Conservation (phyloP, 2,888 invertebrate genomes). For the Orgyia antiqua region DNA sequence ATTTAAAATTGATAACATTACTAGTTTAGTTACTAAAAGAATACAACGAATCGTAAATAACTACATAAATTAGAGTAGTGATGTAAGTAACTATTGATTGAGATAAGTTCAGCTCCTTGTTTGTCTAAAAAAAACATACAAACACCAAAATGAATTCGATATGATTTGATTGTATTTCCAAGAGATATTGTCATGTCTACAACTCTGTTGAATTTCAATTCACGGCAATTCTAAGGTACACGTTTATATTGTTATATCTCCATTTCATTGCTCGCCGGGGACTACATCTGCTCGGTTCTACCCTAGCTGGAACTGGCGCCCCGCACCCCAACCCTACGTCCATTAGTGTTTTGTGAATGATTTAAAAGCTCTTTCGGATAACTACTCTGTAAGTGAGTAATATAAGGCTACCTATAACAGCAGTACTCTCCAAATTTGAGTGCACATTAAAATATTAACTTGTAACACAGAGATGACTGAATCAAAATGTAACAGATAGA, state of each 20-base stretch:
- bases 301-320: constrained; percentile 27
- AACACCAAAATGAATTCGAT: too few species aligned
- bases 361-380: constrained; percentile 79
- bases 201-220: constrained; percentile 51
- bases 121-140: too few species aligned
- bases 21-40: too few species aligned
- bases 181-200: not conserved
- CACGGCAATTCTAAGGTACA: constrained; percentile 62
- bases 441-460: constrained; percentile 73
- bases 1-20: too few species aligned
- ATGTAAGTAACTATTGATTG: too few species aligned
- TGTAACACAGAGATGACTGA: constrained; percentile 35
- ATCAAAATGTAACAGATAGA: constrained; percentile 29
- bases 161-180: too few species aligned
- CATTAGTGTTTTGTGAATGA: constrained; percentile 79
- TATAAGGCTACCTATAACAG: constrained; percentile 77
- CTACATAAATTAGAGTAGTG: too few species aligned
- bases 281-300: constrained; percentile 58
- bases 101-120: too few species aligned
- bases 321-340: constrained; percentile 67
- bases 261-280: constrained; percentile 72
- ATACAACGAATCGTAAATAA: too few species aligned
- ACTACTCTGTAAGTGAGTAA: constrained; percentile 79
- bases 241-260: constrained; percentile 75
- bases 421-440: constrained; percentile 76